Conservation (phyloP, 2,113 vertebrate genomes). For the Zeus faber region DNA sequence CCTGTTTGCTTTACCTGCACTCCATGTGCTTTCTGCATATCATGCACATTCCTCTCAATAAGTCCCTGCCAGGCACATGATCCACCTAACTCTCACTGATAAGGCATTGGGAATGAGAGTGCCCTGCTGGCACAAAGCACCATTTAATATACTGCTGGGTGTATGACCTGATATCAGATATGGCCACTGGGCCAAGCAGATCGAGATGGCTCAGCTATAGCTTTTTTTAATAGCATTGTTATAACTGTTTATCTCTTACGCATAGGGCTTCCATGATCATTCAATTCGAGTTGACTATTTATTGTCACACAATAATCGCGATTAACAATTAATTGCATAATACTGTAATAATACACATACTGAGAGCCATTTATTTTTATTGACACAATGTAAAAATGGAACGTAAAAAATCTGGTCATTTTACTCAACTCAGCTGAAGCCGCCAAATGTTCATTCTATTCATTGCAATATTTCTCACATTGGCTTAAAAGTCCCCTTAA, state of each 20-base stretch:
- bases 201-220: not conserved
- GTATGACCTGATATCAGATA: constrained; percentile 17
- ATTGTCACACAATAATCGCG: too few species aligned
- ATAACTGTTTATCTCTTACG: not conserved
- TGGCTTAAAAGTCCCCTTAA: too few species aligned
- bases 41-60: constrained; percentile 41
- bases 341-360: too few species aligned
- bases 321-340: too few species aligned
- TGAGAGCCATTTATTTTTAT: too few species aligned
- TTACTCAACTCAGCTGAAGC: too few species aligned
- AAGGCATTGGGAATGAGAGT: constrained; percentile 18
- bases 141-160: constrained; percentile 33
- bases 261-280: too few species aligned
- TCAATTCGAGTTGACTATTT: too few species aligned
- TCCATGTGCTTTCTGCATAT: constrained; percentile 37
- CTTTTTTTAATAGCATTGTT: constrained; percentile 19
- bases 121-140: not conserved
- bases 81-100: constrained; percentile 17
- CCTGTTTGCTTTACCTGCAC: constrained; percentile 57
- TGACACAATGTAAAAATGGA: too few species aligned
- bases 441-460: too few species aligned
- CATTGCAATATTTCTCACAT: too few species aligned
- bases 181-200: not conserved
- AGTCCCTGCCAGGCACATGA: constrained; percentile 33
- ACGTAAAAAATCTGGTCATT: too few species aligned